These are phyloP conservation scores for Hippocampus guttulatus DNA, from an alignment of 2,113 vertebrate species.

Conservation along the genomic window DNA sequence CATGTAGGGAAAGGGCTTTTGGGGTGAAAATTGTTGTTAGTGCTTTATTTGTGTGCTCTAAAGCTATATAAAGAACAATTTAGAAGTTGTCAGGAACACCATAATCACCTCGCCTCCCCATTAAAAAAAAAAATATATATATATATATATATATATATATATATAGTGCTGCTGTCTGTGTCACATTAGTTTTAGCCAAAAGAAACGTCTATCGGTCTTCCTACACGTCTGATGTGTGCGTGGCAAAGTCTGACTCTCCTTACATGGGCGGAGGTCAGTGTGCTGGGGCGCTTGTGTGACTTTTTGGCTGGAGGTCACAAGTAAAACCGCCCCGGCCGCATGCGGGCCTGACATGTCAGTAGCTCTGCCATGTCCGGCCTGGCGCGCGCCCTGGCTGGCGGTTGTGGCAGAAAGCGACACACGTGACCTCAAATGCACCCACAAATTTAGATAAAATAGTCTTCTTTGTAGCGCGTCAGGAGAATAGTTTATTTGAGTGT, in stretches of 20 bases:
- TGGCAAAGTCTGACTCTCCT: conserved; percentile 27
- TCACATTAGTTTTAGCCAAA: neutral
- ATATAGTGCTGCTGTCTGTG: neutral
- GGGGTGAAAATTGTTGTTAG: no score
- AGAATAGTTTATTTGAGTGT: neutral
- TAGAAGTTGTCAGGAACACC: no score
- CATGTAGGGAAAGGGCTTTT: no score
- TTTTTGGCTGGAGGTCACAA: conserved; percentile 66
- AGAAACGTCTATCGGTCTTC: conserved; percentile 26
- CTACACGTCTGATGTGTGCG: conserved; percentile 21
- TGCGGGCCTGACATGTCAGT: conserved; percentile 39
- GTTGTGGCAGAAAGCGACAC: neutral
- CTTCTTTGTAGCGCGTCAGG: neutral
- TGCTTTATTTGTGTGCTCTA: no score
- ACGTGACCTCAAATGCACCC: neutral
- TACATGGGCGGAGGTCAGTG: conserved; percentile 23
- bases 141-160: no score
- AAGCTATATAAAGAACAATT: no score
- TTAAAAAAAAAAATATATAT: no score
- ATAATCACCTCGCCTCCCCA: no score
- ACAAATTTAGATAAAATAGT: neutral
- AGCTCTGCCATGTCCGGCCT: conserved; percentile 34
- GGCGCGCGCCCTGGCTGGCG: conserved; percentile 13
- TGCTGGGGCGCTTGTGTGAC: conserved; percentile 53
- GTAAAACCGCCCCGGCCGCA: conserved; percentile 46